Percentiles rank a stretch among this genome's conserved stretches.
Evolutionary conservation across 2,113 vertebrate species (phyloP).

Genomic region (Urocitellus parryii): DNA sequence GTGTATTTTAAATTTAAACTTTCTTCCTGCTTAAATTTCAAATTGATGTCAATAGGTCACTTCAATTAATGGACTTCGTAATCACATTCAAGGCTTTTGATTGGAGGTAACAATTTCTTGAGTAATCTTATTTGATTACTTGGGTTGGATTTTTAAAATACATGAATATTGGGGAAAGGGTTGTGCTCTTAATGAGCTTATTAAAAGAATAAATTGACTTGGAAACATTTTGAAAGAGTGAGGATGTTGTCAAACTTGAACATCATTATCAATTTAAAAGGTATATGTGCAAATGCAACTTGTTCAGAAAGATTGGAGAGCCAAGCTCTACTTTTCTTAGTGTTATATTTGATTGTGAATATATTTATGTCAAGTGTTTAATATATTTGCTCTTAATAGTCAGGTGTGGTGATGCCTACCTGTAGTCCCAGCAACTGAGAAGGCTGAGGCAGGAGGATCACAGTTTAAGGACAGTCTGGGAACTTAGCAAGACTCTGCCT

Average conservation of each 20-base stretch:
- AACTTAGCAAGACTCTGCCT: too few species aligned
- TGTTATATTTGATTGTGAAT: not conserved
- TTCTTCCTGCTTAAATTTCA: not conserved
- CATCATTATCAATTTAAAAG: constrained; percentile 27
- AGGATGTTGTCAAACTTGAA: constrained; percentile 51
- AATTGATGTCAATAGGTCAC: not conserved
- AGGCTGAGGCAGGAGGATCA: too few species aligned
- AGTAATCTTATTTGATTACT: constrained; percentile 49
- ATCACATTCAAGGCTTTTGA: not conserved
- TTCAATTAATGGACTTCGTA: not conserved
- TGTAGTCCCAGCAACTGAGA: too few species aligned
- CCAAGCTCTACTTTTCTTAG: not conserved
- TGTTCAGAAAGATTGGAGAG: not conserved
- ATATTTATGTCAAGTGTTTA: not conserved
- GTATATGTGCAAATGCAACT: not conserved
- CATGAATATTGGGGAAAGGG: not conserved
- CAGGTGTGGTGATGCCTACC: too few species aligned
- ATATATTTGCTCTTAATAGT: not conserved
- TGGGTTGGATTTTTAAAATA: not conserved
- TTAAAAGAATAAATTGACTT: constrained; percentile 30
- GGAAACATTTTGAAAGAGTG: constrained; percentile 39
- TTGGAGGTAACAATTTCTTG: constrained; percentile 66
- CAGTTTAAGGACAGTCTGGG: too few species aligned
- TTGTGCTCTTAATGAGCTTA: constrained; percentile 42
- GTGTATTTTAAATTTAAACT: not conserved